Evolutionary conservation across 2,797 vertebrate species (phyloP), one percentile per base, ranked within the genome.

Genomic region (Microchirus variegatus): DNA sequence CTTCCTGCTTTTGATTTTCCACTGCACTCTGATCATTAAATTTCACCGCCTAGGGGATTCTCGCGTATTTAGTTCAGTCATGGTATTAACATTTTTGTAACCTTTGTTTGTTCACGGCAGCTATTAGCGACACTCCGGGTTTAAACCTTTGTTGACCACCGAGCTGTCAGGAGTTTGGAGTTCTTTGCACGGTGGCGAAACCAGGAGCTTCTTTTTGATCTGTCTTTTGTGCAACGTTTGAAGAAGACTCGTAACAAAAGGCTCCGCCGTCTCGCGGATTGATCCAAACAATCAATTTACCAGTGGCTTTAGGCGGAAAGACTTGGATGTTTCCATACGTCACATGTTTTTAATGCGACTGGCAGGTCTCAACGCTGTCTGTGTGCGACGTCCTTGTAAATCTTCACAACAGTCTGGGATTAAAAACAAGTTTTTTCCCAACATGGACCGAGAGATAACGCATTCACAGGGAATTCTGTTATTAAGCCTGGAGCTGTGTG

Each of bases 61-160:
- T 54, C 67, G 22, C 77, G 59, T 60, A 61, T 78, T 84, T 81
- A 65, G 67, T 85, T 87, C 63, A 75, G 73, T 73, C 67, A 14
- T 15, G 46, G 48, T 54, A 61, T 84, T 74, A 82, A 80, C 71
- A 70, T 75, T 77, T 80, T 49, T 69, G 45, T 75, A 77, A 81
- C 75, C 75, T 77, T 67, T 86, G 78, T 87, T 83, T 77, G 77
- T 60, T 71, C 37, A 70, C 44, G 67, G 71, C 76, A 73, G 65
- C 62, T 60, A 67, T 67, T 73, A 77, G 59, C 2, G 50, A 60
- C 45, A 8, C 17, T 68, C 41, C 26, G 40, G 49, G 54, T 59
- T 60, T 48, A 40, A 69, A 78, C 68, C 66, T 62, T 54, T 54
- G 40, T 53, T 61, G 56, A 57, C 56, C 72, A 73, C 16, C 0